Conservation (phyloP, 2,113 vertebrate genomes). For the Chaetodon auriga region DNA sequence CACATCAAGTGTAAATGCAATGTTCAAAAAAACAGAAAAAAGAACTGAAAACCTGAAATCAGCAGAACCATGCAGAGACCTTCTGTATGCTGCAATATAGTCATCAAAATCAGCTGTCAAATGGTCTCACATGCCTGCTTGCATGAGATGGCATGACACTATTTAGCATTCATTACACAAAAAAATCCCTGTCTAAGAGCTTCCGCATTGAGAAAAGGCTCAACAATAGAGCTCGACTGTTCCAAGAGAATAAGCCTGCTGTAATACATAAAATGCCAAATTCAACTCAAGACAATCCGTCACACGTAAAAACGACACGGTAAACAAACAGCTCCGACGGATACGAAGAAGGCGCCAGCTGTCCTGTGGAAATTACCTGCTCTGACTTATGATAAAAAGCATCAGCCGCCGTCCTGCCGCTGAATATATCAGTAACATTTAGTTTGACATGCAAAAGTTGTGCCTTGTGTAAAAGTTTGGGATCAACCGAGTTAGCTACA, state of each 20-base stretch:
- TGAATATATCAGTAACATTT: neutral
- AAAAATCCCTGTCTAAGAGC: conserved; percentile 19
- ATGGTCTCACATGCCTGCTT: conserved; percentile 15
- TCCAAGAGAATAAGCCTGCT: conserved; percentile 19
- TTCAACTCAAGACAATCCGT: conserved; percentile 2
- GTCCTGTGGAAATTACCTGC: neutral
- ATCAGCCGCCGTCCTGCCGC: neutral
- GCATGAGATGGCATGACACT: conserved; percentile 45
- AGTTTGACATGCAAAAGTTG: neutral
- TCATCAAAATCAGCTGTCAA: conserved; percentile 12
- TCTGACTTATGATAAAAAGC: neutral
- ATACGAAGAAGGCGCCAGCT: conserved; percentile 5
- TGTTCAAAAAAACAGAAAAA: neutral
- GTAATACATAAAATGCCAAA: conserved; percentile 19
- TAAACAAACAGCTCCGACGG: conserved; percentile 13
- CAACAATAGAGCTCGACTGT: conserved; percentile 32
- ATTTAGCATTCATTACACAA: conserved; percentile 45
- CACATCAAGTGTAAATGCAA: neutral
- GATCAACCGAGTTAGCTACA: neutral
- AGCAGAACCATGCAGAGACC: conserved; percentile 15
- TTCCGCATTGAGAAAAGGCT: conserved; percentile 20
- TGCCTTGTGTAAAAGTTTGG: neutral
- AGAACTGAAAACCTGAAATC: neutral
- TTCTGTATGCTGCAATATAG: conserved; percentile 27
- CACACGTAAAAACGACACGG: neutral